These are phyloP conservation scores for Hermodice carunculata DNA, from an alignment of 2,888 invertebrate genomes.

Conservation along the genomic window DNA sequence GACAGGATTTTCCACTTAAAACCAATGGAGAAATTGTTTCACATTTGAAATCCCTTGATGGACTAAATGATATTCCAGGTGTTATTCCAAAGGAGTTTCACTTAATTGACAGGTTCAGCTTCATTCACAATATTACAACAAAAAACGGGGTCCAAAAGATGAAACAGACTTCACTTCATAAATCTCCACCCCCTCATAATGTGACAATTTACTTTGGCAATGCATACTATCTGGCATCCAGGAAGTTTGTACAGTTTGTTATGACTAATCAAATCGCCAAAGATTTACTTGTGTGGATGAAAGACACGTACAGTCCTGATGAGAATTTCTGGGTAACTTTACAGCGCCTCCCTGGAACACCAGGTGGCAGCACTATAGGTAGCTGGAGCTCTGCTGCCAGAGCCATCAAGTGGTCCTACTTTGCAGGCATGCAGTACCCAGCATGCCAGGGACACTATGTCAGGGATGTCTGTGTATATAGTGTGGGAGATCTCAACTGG, in stretches of 20 bases:
- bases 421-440: not conserved
- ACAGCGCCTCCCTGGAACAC: constrained; percentile 56
- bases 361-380: constrained; percentile 46
- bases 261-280: constrained; percentile 50
- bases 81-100: constrained; percentile 48
- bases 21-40: constrained; percentile 66
- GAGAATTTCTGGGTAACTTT: constrained; percentile 68
- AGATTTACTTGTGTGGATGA: constrained; percentile 62
- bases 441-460: not conserved
- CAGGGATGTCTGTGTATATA: constrained; percentile 53
- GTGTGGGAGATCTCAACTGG: constrained; percentile 47
- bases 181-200: constrained; percentile 44
- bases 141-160: constrained; percentile 21
- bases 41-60: constrained; percentile 65
- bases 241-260: constrained; percentile 62
- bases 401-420: not conserved
- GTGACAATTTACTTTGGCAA: constrained; percentile 61
- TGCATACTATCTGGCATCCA: constrained; percentile 65
- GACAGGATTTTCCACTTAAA: constrained; percentile 65
- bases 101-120: constrained; percentile 34
- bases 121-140: not conserved
- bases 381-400: not conserved
- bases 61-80: constrained; percentile 67
- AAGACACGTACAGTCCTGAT: constrained; percentile 62
- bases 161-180: constrained; percentile 40